Conservation (phyloP, 2,888 invertebrate species). For the Troides oblongomaculatus region DNA sequence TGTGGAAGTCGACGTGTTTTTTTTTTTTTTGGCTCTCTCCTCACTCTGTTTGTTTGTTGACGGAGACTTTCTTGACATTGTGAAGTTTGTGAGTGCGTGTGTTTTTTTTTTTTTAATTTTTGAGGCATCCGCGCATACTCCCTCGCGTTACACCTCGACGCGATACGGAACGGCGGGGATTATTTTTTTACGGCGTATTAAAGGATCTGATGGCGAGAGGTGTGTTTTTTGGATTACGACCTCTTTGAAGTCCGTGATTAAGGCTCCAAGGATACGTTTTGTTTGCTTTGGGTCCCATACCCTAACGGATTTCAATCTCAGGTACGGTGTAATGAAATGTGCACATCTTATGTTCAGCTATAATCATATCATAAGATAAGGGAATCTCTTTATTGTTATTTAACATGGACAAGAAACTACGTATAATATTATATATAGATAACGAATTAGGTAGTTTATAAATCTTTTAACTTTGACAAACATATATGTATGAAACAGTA, state of each 20-base stretch:
- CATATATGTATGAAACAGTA: too few relatives aligned
- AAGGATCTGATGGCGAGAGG: slow-evolving; percentile 59
- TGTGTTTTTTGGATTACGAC: slow-evolving; percentile 73
- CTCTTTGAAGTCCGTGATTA: slow-evolving; percentile 69
- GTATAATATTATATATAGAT: neutral
- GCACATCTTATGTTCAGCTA: slow-evolving; percentile 5
- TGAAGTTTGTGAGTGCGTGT: slow-evolving; percentile 64
- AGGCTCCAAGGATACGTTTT: slow-evolving; percentile 63
- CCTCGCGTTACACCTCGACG: slow-evolving; percentile 55
- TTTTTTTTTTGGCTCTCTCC: slow-evolving; percentile 54
- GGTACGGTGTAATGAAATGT: slow-evolving; percentile 31
- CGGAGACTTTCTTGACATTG: slow-evolving; percentile 77
- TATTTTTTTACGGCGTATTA: slow-evolving; percentile 62
- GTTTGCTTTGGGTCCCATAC: slow-evolving; percentile 56
- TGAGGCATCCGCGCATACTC: slow-evolving; percentile 70
- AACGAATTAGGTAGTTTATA: neutral
- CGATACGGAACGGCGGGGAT: slow-evolving; percentile 47
- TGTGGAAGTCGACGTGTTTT: slow-evolving; percentile 71
- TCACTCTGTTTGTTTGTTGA: slow-evolving; percentile 74
- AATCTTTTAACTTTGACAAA: too few relatives aligned
- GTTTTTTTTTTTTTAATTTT: slow-evolving; percentile 64
- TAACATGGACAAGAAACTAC: neutral
- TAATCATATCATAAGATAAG: neutral
- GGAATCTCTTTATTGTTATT: neutral
- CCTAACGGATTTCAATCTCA: slow-evolving; percentile 31